Evolutionary conservation across 1,140 invertebrate species (phyloP).

Genomic region (Homarus americanus): DNA sequence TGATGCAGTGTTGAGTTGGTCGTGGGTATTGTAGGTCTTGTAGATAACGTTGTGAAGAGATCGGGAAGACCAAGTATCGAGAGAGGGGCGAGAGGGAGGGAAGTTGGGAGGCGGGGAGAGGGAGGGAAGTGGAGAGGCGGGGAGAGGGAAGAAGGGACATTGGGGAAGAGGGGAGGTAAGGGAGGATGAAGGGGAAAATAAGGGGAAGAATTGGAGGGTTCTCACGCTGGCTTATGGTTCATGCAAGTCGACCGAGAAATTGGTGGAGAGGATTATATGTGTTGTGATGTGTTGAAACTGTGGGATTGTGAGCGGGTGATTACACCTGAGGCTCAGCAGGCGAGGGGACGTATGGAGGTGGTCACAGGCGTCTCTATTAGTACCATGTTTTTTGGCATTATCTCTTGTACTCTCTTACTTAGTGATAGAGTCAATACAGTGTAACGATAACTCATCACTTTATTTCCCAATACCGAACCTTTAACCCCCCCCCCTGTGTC

Average conservation of each 20-base stretch:
- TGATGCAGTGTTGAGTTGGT: no score
- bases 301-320: neutral
- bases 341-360: neutral
- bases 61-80: no score
- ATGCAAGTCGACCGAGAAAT: neutral
- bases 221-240: conserved; percentile 34
- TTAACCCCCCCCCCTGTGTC: neutral
- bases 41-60: no score
- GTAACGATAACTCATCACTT: neutral
- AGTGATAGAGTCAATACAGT: no score
- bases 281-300: conserved; percentile 26
- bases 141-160: neutral
- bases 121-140: neutral
- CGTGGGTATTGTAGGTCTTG: no score
- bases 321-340: neutral
- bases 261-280: neutral
- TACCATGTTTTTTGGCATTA: no score
- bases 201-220: neutral
- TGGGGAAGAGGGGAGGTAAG: conserved; percentile 9
- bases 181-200: conserved; percentile 7
- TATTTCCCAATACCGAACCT: neutral
- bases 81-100: neutral
- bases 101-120: neutral
- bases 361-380: no score
- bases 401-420: no score